A percentile compares a stretch with the other conserved stretches of the same genome.
Evolutionary conservation across 2,797 vertebrate species (phyloP).

Genomic region (Sphaeramia orbicularis): DNA sequence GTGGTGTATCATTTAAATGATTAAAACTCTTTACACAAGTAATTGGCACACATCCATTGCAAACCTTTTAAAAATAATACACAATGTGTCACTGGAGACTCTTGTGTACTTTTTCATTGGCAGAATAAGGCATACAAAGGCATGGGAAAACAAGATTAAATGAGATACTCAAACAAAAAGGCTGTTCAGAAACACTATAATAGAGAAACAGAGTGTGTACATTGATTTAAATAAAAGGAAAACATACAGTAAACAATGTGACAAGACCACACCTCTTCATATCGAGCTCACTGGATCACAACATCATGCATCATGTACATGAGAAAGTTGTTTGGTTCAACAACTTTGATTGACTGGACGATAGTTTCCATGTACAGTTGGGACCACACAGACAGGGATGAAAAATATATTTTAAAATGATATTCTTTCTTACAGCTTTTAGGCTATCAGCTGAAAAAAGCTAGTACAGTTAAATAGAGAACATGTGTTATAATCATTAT

Average conservation of each 20-base stretch:
- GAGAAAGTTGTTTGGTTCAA: conserved; percentile 93
- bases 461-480: not conserved
- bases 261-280: conserved; percentile 60
- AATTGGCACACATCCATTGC: conserved; percentile 88
- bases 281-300: conserved; percentile 81
- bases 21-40: conserved; percentile 68
- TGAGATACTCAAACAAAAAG: conserved; percentile 56
- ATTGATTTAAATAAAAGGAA: conserved; percentile 58
- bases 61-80: conserved; percentile 91
- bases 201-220: conserved; percentile 53
- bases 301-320: conserved; percentile 94
- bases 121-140: conserved; percentile 66
- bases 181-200: conserved; percentile 42
- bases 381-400: conserved; percentile 93
- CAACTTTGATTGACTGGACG: conserved; percentile 89
- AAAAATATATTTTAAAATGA: conserved; percentile 99
- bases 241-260: conserved; percentile 51
- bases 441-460: conserved; percentile 11
- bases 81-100: conserved; percentile 84
- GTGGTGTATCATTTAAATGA: conserved; percentile 63
- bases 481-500: not conserved
- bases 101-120: conserved; percentile 87
- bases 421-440: conserved; percentile 87
- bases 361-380: conserved; percentile 95
- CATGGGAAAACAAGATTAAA: conserved; percentile 61